These are phyloP conservation scores for Eubasilissa regina DNA, from an alignment of 1,140 invertebrate genomes.

Conservation along the genomic window DNA sequence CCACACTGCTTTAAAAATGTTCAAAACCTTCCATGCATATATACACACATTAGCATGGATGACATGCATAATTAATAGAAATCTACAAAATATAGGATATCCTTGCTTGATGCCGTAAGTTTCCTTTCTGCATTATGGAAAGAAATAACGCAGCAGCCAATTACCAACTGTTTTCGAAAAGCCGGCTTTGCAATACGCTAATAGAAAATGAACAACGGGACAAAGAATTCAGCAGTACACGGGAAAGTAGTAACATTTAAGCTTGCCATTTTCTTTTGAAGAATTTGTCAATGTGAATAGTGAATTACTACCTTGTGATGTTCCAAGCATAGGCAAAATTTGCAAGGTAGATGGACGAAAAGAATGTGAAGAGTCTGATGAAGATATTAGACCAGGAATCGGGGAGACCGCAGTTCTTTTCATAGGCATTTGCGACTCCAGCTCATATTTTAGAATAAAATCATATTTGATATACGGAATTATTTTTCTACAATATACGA, in stretches of 20 bases:
- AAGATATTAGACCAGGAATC: not conserved
- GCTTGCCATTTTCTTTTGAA: not conserved
- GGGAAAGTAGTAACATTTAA: not conserved
- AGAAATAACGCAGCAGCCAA: not conserved
- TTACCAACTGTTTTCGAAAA: not conserved
- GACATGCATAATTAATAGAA: not conserved
- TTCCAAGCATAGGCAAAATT: not conserved
- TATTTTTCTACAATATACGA: no score
- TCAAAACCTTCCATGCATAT: not conserved
- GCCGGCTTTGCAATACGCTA: not conserved
- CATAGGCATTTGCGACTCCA: no score
- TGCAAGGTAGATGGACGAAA: not conserved
- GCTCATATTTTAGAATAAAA: no score
- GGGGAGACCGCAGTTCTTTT: no score
- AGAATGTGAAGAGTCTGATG: not conserved
- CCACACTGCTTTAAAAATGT: constrained; percentile 62
- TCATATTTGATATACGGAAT: no score
- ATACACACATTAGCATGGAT: not conserved
- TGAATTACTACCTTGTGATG: not conserved
- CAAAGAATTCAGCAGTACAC: not conserved
- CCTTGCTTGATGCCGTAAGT: not conserved
- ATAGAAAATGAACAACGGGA: not conserved
- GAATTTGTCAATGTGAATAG: not conserved
- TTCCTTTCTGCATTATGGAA: not conserved
- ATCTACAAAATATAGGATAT: not conserved